Conservation (phyloP, 2,797 vertebrate species). For the Halcyon chelicuti region DNA sequence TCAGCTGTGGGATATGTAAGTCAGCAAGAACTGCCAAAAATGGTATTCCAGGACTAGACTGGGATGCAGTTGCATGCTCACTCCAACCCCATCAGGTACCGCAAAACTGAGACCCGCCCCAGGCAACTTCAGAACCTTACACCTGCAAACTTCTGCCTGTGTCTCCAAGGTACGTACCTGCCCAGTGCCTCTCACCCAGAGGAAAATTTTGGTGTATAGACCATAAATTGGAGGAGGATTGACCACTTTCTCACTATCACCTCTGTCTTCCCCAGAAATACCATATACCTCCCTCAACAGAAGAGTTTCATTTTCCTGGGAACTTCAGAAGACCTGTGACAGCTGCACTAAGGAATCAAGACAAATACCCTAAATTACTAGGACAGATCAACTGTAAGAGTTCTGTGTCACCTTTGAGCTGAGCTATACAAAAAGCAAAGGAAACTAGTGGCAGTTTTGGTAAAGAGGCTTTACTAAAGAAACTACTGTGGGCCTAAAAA, state of each 20-base stretch:
- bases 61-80: accelerated
- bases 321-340: not conserved
- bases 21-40: not conserved
- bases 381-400: not conserved
- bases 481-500: not conserved
- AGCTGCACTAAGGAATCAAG: not conserved
- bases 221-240: not conserved
- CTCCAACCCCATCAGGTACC: not conserved
- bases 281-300: not conserved
- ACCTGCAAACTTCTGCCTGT: not conserved
- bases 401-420: not conserved
- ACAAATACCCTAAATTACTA: not conserved
- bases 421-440: not conserved
- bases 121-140: not conserved
- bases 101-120: not conserved
- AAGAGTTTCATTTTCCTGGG: not conserved
- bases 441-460: not conserved
- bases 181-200: not conserved
- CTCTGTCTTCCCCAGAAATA: not conserved
- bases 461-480: not conserved
- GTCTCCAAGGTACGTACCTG: not conserved
- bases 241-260: not conserved
- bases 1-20: not conserved
- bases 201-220: not conserved
- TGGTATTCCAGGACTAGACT: accelerated